Conservation (phyloP, 2,797 vertebrate genomes). For the Rhinichthys osculus region DNA sequence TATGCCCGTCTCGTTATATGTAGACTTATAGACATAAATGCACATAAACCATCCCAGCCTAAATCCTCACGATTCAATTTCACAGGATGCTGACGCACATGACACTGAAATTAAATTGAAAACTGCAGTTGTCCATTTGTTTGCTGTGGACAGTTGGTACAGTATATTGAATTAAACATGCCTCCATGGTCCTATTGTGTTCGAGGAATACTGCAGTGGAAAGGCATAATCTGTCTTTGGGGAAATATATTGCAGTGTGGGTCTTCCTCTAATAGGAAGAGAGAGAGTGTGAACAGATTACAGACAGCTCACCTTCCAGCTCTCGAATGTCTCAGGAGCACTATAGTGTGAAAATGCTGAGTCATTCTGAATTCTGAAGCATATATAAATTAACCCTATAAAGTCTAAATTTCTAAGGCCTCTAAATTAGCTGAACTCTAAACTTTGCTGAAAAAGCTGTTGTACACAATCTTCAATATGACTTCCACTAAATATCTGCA, state of each 20-base stretch:
- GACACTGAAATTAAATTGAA: conserved; percentile 38
- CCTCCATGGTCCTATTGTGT: conserved; percentile 39
- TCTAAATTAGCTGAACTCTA: neutral
- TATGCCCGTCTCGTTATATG: conserved; percentile 1
- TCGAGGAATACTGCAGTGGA: conserved; percentile 18
- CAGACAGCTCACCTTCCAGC: neutral
- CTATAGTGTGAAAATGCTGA: conserved; percentile 21
- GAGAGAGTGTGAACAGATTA: conserved; percentile 32
- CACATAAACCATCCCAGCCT: conserved; percentile 27
- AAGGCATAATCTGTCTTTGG: conserved; percentile 28
- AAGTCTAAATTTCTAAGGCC: neutral
- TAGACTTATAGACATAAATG: conserved; percentile 3
- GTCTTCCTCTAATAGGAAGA: conserved; percentile 9
- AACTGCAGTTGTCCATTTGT: conserved; percentile 52
- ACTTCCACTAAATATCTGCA: no score
- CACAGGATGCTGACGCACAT: conserved; percentile 18
- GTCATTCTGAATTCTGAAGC: neutral
- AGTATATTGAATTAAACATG: conserved; percentile 48
- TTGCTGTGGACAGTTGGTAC: conserved; percentile 39
- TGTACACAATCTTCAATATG: neutral
- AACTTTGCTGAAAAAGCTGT: neutral
- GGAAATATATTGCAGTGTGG: conserved; percentile 18
- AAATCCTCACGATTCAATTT: conserved; percentile 24
- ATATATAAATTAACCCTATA: neutral
- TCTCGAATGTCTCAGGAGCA: neutral